Evolutionary conservation across 2,797 vertebrate genomes (phyloP).

Genomic region (Squalus acanthias): DNA sequence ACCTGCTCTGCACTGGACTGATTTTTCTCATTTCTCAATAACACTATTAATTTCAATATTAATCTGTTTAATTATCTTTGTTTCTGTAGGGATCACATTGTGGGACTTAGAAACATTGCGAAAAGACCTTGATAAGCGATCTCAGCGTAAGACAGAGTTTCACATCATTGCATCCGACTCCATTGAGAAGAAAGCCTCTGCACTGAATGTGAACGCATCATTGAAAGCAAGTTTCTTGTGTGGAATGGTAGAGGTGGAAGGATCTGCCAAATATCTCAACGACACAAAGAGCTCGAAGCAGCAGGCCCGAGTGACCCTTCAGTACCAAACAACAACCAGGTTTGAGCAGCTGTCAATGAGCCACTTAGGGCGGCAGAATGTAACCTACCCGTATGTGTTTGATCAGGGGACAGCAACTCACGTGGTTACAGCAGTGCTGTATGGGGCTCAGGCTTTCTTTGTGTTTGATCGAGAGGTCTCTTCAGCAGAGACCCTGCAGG

Average conservation of each 20-base stretch:
- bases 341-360: neutral
- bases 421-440: neutral
- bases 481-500: neutral
- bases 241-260: neutral
- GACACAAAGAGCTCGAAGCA: neutral
- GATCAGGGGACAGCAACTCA: neutral
- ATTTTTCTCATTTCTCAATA: neutral
- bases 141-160: neutral
- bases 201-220: neutral
- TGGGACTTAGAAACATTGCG: too few relatives aligned
- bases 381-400: neutral
- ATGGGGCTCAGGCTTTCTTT: conserved; percentile 17
- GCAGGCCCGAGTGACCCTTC: neutral
- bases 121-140: neutral
- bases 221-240: neutral
- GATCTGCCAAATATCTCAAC: neutral
- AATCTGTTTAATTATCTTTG: too few relatives aligned
- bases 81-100: too few relatives aligned
- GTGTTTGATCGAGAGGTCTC: neutral
- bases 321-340: neutral
- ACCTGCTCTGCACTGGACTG: too few relatives aligned
- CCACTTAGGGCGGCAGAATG: neutral
- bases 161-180: conserved; percentile 9
- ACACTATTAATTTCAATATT: too few relatives aligned
- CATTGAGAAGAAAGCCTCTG: neutral